Evolutionary conservation across 2,113 vertebrate species (phyloP), one percentile per base, ranked within the genome.

Genomic region (Mustela nigripes): DNA sequence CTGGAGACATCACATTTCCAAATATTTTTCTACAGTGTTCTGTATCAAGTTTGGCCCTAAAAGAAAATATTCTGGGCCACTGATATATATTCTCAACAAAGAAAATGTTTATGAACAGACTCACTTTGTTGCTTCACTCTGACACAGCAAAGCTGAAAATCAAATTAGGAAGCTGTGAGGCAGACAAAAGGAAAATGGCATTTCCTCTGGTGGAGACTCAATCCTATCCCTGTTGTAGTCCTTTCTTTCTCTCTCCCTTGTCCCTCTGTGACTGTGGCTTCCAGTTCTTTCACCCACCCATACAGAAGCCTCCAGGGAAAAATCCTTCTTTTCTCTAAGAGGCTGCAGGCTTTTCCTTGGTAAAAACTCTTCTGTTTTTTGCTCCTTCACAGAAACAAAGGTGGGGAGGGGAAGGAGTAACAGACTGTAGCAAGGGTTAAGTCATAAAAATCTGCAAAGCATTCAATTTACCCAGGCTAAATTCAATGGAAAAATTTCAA

Each of bases 281-380:
- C 21, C 9, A 26, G 21, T 50, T 62, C 31, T 36, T 31, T 91
- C 26, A 56, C 58, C 26, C 50, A 28, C 45, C 33, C 36, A 89
- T 53, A 79, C 1, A 39, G 26, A 42, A 28, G 4, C 45, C n/a
- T 71, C 79, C 56, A 36, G 76, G 69, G 67, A 81, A 95, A 96
- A 96, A 90, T 4, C 24, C 10, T 91, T 92, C 53, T 60, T 91
- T 94, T 65, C 4, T 81, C 78, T 28, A 89, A 85, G n/a, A 92
- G 33, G 21, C 45, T 79, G n/a, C 10, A 62, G 56, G 14, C 14
- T 69, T 94, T 85, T 85, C 14, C 22, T 74, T 81, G n/a, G 24
- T 67, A 58, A 96, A 71, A 89, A 21, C 10, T 4, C 31, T 95
- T 53, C 53, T 81, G 73, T 5, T 87, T 94, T 88, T 88, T 86